Evolutionary conservation across 2,113 vertebrate genomes (phyloP).

Genomic region (Macquaria australasica): DNA sequence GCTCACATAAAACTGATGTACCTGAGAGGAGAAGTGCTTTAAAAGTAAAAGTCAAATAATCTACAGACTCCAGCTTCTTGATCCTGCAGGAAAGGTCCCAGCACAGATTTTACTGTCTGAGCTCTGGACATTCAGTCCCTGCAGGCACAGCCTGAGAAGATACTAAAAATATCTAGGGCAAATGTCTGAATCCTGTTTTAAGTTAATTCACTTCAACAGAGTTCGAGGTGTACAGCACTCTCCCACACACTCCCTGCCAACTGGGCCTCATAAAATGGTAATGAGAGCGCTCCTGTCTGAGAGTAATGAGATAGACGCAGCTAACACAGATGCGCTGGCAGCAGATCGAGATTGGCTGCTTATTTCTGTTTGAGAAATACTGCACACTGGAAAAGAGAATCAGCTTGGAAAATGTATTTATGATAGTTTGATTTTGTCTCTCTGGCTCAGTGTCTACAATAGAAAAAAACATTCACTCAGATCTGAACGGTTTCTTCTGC

Average conservation of each 20-base stretch:
- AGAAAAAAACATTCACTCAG: neutral
- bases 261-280: conserved; percentile 70
- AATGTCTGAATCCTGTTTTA: conserved; percentile 62
- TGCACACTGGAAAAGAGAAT: conserved; percentile 23
- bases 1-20: neutral
- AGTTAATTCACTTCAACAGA: conserved; percentile 67
- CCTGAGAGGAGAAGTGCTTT: neutral
- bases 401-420: conserved; percentile 33
- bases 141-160: conserved; percentile 45
- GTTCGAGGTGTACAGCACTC: conserved; percentile 58
- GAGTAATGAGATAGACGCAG: conserved; percentile 66
- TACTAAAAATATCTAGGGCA: conserved; percentile 68
- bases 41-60: conserved; percentile 29
- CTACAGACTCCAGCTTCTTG: conserved; percentile 22
- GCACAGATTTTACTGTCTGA: conserved; percentile 37
- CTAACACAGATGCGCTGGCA: conserved; percentile 53
- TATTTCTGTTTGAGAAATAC: conserved; percentile 37
- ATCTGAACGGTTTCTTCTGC: conserved; percentile 15
- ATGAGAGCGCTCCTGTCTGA: conserved; percentile 69
- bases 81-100: conserved; percentile 27
- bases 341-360: conserved; percentile 54
- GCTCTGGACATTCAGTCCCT: conserved; percentile 57
- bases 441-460: conserved; percentile 18
- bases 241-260: conserved; percentile 64
- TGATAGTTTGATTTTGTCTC: conserved; percentile 21